Evolutionary conservation across 1,140 invertebrate genomes (phyloP).

Genomic region (Micrasema minimum): DNA sequence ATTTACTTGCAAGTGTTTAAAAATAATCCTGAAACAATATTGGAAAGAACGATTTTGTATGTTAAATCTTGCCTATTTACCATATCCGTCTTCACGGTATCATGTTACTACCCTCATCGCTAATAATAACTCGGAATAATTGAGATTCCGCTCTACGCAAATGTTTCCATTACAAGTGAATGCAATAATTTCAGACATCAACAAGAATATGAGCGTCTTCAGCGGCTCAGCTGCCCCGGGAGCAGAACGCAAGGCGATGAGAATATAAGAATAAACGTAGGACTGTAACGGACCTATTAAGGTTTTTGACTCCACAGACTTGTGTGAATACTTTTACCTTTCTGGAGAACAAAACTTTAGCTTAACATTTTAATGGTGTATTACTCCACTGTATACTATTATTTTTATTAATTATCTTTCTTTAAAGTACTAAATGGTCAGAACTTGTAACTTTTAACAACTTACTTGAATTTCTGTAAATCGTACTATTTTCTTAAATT

Average conservation of each 20-base stretch:
- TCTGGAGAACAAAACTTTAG: constrained; percentile 7
- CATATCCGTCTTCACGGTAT: too few relatives aligned
- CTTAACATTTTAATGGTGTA: constrained; percentile 4
- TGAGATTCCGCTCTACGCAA: too few relatives aligned
- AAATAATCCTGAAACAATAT: too few relatives aligned
- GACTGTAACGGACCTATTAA: not conserved
- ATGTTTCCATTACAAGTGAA: not conserved
- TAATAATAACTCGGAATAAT: too few relatives aligned
- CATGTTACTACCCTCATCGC: too few relatives aligned
- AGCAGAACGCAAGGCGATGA: constrained; percentile 41
- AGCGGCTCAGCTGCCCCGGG: constrained; percentile 43
- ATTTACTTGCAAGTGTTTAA: too few relatives aligned
- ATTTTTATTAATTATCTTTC: not conserved
- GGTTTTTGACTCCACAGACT: constrained; percentile 17
- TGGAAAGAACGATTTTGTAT: too few relatives aligned
- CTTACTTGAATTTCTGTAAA: too few relatives aligned
- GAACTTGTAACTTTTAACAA: constrained; percentile 23
- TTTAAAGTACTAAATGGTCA: constrained; percentile 21
- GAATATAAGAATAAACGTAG: constrained; percentile 31
- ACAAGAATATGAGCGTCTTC: constrained; percentile 40
- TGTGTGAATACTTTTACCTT: constrained; percentile 11
- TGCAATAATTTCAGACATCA: constrained; percentile 36
- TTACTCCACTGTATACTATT: too few relatives aligned
- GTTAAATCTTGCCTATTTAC: too few relatives aligned
- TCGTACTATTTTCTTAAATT: too few relatives aligned